Evolutionary conservation across 2,797 vertebrate species (phyloP).

Genomic region (Lophotriccus pileatus): DNA sequence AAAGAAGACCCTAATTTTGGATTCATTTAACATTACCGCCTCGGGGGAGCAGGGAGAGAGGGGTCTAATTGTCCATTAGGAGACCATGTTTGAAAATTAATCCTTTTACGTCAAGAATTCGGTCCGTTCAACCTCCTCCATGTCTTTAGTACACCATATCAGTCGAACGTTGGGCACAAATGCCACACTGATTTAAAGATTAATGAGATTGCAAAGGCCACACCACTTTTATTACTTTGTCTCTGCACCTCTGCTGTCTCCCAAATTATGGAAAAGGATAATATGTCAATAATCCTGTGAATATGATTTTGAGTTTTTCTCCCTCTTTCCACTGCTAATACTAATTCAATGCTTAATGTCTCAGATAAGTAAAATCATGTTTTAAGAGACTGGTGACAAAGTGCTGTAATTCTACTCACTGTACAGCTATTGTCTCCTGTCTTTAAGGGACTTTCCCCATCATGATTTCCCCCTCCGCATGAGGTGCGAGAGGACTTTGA

Average conservation of each 20-base stretch:
- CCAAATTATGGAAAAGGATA: background rate
- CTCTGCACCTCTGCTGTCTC: background rate
- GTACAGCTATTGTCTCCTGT: constrained; percentile 44
- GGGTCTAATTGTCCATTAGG: background rate
- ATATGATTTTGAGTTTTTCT: background rate
- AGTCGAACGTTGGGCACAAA: background rate
- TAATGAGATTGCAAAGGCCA: background rate
- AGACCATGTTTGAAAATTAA: background rate
- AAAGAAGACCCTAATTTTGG: background rate
- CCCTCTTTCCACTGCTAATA: fast-evolving
- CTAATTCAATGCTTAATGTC: background rate
- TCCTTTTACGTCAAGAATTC: background rate
- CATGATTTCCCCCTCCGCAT: background rate
- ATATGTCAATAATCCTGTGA: background rate
- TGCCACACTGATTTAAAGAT: background rate
- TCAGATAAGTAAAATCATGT: background rate
- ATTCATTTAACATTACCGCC: fast-evolving
- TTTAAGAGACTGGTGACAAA: background rate
- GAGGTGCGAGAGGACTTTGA: background rate
- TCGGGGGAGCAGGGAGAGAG: too few relatives aligned
- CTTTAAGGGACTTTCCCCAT: constrained; percentile 43
- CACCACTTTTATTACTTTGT: background rate
- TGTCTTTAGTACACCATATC: background rate
- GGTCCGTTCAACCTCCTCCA: background rate
- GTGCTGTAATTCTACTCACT: background rate